Evolutionary conservation across 1,140 invertebrate genomes (phyloP), one percentile per base, ranked within the genome.

Genomic region (Bombus terrestris): DNA sequence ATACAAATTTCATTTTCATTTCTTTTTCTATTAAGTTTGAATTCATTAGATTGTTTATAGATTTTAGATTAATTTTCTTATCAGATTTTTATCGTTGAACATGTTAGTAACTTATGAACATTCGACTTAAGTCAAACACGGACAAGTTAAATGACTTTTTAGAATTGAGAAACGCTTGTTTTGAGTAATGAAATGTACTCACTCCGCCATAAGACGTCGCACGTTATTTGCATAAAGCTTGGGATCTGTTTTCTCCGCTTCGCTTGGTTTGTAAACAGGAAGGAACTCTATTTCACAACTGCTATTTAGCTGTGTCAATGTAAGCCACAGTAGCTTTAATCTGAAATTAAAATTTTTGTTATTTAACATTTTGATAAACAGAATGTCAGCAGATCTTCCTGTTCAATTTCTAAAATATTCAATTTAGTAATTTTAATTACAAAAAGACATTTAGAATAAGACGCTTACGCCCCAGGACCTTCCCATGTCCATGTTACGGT

Each of bases 401-500:
- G 47, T 53, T 53, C 8, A 22, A 53, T 22, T 53, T 53, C 18
- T 22, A 22, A 22, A 53, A 22, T 18, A 35, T 32, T 35, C 32
- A 3, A 35, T 32, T 8, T 66, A 2, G 6, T 2, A 66, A 32
- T 35, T 12, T 39, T 8, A 18, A 28, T 37, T 15, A 75, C 41
- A 59, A 10, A 41, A 32, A 43, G 5, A 41, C 25, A 13, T 25
- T 12, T 10, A 39, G 2, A 66, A 74, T 32, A 62, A 71, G 81
- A 69, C 32, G 97, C 98, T 98, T 96, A 99, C 98, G 98, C 98
- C 95, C 98, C 98, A 86, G 98, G 98, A 82, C 99, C 98, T 95
- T 99, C 98, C 98, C 99, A 99, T 9, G 98, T 99, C 99, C 99
- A 99, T 1, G 98, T 99, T 64, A 98, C 97, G 6, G 98, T 99